Base-by-base conservation (phyloP, 2,797 vertebrate species). In the Sarcophilus harrisii region DNA sequence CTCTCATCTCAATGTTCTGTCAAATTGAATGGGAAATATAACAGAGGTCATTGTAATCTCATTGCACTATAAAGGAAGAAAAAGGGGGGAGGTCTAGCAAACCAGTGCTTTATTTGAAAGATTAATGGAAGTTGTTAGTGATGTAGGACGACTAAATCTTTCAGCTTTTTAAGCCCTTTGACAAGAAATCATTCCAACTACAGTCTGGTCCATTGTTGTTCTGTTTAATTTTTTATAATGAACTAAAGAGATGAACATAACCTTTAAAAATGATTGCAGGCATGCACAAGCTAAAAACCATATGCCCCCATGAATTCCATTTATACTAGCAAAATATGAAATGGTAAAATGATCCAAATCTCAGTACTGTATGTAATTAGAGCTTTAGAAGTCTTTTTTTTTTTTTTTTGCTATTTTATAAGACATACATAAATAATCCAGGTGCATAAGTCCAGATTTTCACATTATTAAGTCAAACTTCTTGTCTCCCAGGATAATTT, bases 151-250 rank as follows among this genome's bases (percentile, higher is more conserved):
- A 49, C 24, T 28, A 45, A 49, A 87, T 49, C 38, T 9, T 87
- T 87, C 45, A 87, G 38, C 38, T 87, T 87, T 81, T 45, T 45
- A 73, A 81, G 38, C 21, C 38, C n/a, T 81, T 11, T 81, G 73
- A 81, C 38, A 87, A 87, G 73, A 87, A 87, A 87, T 30, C 21
- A 28, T 95, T 93, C 2, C 2, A 29, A 55, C 55, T 91, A 24
- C 38, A 95, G 38, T 27, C 90, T 93, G 1, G 60, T 87, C 94
- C 30, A 93, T 91, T 91, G 18, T 81, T 45, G 92, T 93, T 95
- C 92, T 91, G 24, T 81, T 60, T 66, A 55, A 90, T 94, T 97
- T 96, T 73, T 96, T 60, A 96, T 87, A 87, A 87, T 45, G 73
- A 87, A 49, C 73, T 27, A 49, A 87, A 87, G 21, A 87, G 38